Percentiles rank a stretch among this genome's conserved stretches.
phyloP scores from a whole-genome alignment of 2,797 vertebrate species.

The Geotria australis region DNA sequence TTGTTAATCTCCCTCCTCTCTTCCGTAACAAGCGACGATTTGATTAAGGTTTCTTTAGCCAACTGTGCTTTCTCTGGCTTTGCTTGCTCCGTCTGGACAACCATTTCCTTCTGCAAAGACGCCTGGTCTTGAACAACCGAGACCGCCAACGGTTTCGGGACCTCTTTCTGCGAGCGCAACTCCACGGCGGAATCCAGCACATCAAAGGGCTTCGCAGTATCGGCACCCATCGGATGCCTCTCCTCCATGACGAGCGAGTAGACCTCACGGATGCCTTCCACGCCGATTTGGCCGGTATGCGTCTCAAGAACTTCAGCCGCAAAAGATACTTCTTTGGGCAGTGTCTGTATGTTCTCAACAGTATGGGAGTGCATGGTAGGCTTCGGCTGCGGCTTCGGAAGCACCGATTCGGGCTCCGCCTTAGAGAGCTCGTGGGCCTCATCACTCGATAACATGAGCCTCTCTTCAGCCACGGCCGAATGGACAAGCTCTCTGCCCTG shows the following conservation, averaged over 20 bases:
- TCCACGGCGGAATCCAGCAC: slow-evolving; percentile 10
- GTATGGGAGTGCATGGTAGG: slow-evolving; percentile 19
- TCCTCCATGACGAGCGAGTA: slow-evolving; percentile 21
- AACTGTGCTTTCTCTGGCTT: slow-evolving; percentile 10
- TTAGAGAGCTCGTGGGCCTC: slow-evolving; percentile 10
- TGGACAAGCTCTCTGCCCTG: slow-evolving; percentile 3
- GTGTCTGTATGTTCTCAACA: slow-evolving; percentile 15
- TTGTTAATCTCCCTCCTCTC: slow-evolving; percentile 17
- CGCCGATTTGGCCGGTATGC: slow-evolving; percentile 19
- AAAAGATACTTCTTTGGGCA: slow-evolving; percentile 21
- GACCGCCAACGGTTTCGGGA: slow-evolving; percentile 6
- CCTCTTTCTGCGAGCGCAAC: slow-evolving; percentile 9
- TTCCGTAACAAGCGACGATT: slow-evolving; percentile 15
- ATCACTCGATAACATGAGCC: slow-evolving; percentile 13
- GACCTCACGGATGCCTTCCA: slow-evolving; percentile 25
- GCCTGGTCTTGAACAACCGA: slow-evolving; percentile 17
- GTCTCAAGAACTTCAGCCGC: slow-evolving; percentile 10
- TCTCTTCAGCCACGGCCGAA: slow-evolving; percentile 22
- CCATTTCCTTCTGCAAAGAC: slow-evolving; percentile 14
- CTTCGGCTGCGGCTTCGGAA: slow-evolving; percentile 12
- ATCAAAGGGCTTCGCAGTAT: slow-evolving; percentile 12
- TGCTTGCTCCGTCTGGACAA: slow-evolving; percentile 8
- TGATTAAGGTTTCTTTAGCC: slow-evolving; percentile 12
- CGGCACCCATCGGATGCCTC: slow-evolving; percentile 14
- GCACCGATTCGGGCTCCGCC: slow-evolving; percentile 7